A percentile compares a stretch with the other conserved stretches of the same genome.
These are phyloP conservation scores for Agrotis clavis DNA, from an alignment of 2,888 invertebrate species.

Conservation along the genomic window DNA sequence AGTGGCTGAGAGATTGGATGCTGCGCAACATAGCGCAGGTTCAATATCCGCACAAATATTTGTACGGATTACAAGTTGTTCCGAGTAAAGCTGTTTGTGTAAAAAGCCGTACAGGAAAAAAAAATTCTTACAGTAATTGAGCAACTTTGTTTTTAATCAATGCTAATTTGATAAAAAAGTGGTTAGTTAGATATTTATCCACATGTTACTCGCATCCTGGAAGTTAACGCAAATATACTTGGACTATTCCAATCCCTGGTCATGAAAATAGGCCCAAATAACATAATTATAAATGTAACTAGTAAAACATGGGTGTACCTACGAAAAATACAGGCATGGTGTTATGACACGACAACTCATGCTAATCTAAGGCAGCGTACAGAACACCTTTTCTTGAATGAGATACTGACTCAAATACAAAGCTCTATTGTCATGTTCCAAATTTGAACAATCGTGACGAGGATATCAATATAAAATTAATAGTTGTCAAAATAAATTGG, in stretches of 20 bases:
- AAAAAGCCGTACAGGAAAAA: no score
- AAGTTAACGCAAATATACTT: background rate
- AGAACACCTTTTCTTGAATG: background rate
- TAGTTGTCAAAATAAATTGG: conserved; percentile 19
- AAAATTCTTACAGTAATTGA: no score
- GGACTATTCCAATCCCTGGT: background rate
- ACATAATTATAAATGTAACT: background rate
- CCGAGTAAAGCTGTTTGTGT: no score
- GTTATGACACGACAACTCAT: background rate
- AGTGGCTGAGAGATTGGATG: no score
- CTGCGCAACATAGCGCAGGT: no score
- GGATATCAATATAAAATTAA: conserved; percentile 17
- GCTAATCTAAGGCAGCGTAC: background rate
- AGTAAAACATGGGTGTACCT: background rate
- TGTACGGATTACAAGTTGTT: no score
- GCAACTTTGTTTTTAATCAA: no score
- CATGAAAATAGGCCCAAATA: background rate
- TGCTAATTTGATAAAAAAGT: no score
- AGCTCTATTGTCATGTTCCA: conserved; percentile 22
- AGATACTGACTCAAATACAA: background rate
- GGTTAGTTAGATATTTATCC: no score
- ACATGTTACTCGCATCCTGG: no score
- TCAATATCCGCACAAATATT: no score
- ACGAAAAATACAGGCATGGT: background rate
- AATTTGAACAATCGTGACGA: conserved; percentile 31